These are phyloP conservation scores for Columbina picui DNA, from an alignment of 2,113 vertebrate species.

Conservation along the genomic window DNA sequence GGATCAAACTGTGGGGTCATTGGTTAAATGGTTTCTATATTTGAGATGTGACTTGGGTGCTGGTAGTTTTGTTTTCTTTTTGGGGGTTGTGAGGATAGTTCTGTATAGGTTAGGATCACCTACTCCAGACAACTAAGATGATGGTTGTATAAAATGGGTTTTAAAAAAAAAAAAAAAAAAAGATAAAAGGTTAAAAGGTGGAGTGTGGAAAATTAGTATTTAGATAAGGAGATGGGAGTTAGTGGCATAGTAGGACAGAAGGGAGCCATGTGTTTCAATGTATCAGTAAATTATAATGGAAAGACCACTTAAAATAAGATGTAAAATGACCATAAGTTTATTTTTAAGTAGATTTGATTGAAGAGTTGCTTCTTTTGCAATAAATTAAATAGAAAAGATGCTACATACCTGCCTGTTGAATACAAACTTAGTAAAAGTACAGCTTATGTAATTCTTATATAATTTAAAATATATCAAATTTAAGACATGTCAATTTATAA, in stretches of 20 bases:
- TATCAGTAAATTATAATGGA: neutral
- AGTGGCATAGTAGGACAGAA: neutral
- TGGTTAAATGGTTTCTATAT: neutral
- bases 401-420: constrained; percentile 2
- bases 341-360: neutral
- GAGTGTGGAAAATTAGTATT: neutral
- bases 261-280: neutral
- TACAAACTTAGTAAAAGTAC: neutral
- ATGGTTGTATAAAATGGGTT: neutral
- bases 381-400: constrained; percentile 58
- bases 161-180: too few relatives aligned
- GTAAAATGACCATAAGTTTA: neutral
- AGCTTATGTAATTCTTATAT: constrained; percentile 1
- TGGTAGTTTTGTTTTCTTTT: neutral
- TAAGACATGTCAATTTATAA: neutral
- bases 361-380: neutral
- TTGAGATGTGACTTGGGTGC: neutral
- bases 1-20: neutral
- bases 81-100: rapidly evolving
- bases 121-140: neutral
- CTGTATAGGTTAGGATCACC: neutral
- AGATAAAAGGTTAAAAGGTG: neutral
- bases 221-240: neutral
- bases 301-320: neutral
- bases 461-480: neutral